Base-by-base conservation (phyloP, 2,888 invertebrate genomes). In the Cataglyphis livida region DNA sequence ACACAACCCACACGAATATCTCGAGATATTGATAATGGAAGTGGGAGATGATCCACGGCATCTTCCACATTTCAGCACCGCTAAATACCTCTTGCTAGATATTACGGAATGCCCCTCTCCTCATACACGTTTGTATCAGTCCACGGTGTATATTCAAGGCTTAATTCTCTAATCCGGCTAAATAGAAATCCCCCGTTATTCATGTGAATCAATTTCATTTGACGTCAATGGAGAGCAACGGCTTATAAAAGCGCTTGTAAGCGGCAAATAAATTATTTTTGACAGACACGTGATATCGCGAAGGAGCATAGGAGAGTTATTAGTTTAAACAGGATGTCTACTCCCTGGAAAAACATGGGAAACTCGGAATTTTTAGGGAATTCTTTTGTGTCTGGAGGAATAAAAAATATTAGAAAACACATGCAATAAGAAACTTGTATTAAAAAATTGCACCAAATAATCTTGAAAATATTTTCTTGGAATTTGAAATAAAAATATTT, bases 1-100 rank as follows among this genome's bases (percentile, higher is more conserved):
- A 38, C 62, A 35, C 38, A 15, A 25, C 54, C 32, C 64, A 44
- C 44, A 48, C 54, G 71, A 79, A 79, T 79, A 73, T 73, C 78
- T 73, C 78, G 59, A 71, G 74, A 79, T 79, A 79, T 79, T 79
- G 74, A 79, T 79, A 79, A 79, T 59, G 44, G 59, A 71, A 28
- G 57, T 35, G 59, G 32, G 38, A 79, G 78, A 59, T 32, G 71
- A 78, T 78, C 71, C 78, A 25, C 74, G 25, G 32, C 78, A 28
- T 73, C 59, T 71, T 73, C 57, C 32, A 35, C 73, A 59, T 79
- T 70, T 79, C 76, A 59, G 28, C 78, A 15, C 57, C 78, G 25
- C 73, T 79, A 79, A 79, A 79, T 73, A 73, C 57, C 78, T 48
- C 44, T 12, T 18, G 41, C 21, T 59, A 18, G 57, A 18, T 70